Base-by-base conservation (phyloP, 2,888 invertebrate species). In the Pteria penguin region DNA sequence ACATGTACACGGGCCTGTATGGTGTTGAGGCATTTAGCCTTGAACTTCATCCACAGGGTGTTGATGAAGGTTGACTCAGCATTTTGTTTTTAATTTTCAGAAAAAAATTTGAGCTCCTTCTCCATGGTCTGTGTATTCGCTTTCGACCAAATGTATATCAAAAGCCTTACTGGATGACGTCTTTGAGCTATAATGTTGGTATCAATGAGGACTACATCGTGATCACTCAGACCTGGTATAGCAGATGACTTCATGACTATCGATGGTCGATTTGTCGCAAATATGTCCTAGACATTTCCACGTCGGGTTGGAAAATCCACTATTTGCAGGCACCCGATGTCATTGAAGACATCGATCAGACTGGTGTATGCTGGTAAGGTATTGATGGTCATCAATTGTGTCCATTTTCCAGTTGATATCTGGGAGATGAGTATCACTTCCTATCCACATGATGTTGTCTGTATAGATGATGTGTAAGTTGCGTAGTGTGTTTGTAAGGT, bases 291-390 rank as follows among this genome's bases (percentile, higher is more conserved):
- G 27, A 57, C 63, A 58, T 75, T 70, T 18, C 58, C 70, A 24
- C 33, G 32, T 57, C 65, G 36, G n/a, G 75, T 63, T 14, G 75
- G 75, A 54, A 36, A 69, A 11, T 69, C 24, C 22, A 75, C 75
- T 5, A 75, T 18, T 45, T 74, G 74, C 52, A 68, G 66, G 14
- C 70, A 32, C 33, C 58, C 58, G 24, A 22, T 52, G 58, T 58
- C 58, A n/a, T 24, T 24, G 3, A 58, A 4, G 26, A 26, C 24
- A 14, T 58, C 26, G 8, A 58, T 58, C n/a, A n/a, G n/a, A n/a
- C n/a, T n/a, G n/a, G n/a, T n/a, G n/a, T n/a, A n/a, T n/a, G n/a
- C n/a, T n/a, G n/a, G n/a, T n/a, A n/a, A n/a, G n/a, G n/a, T n/a
- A n/a, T n/a, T n/a, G n/a, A n/a, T n/a, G n/a, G n/a, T n/a, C n/a